Percentiles rank a stretch among this genome's conserved stretches.
Conservation (phyloP, 1,140 invertebrate genomes). For the Phocides pigmalion region DNA sequence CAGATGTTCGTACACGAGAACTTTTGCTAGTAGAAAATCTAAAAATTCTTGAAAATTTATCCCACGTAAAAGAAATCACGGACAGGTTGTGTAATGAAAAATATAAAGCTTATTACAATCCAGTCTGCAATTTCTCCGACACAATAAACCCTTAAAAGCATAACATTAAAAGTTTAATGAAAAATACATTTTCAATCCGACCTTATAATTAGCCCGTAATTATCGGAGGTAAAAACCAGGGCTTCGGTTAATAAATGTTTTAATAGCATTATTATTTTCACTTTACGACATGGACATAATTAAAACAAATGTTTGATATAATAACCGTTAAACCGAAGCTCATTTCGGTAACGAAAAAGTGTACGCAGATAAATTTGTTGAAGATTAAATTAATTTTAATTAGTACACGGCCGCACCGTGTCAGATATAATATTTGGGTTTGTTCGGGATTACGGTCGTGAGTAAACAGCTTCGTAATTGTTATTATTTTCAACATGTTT, state of each 20-base stretch:
- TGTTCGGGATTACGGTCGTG: background rate
- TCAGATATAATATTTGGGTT: slow-evolving; percentile 19
- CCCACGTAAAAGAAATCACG: too few species aligned
- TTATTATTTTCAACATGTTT: background rate
- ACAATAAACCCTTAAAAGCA: too few species aligned
- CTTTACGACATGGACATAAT: slow-evolving; percentile 24
- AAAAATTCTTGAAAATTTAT: too few species aligned
- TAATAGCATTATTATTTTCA: slow-evolving; percentile 27
- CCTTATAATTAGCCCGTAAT: background rate
- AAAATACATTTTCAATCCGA: background rate
- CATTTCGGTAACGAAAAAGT: slow-evolving; percentile 20
- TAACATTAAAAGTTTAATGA: too few species aligned
- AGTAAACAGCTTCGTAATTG: background rate
- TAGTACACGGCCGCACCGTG: slow-evolving; percentile 11
- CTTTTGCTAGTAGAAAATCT: too few species aligned
- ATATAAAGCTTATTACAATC: too few species aligned
- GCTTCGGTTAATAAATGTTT: slow-evolving; percentile 15
- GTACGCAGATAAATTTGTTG: slow-evolving; percentile 9
- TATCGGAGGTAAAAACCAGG: background rate
- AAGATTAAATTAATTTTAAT: slow-evolving; percentile 25
- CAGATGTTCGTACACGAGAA: too few species aligned
- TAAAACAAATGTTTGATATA: slow-evolving; percentile 31
- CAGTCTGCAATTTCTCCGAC: too few species aligned
- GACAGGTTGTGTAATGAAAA: too few species aligned
- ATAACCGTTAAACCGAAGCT: slow-evolving; percentile 29